These are phyloP conservation scores for Callosobruchus maculatus DNA, from an alignment of 2,888 invertebrate genomes.

Conservation along the genomic window DNA sequence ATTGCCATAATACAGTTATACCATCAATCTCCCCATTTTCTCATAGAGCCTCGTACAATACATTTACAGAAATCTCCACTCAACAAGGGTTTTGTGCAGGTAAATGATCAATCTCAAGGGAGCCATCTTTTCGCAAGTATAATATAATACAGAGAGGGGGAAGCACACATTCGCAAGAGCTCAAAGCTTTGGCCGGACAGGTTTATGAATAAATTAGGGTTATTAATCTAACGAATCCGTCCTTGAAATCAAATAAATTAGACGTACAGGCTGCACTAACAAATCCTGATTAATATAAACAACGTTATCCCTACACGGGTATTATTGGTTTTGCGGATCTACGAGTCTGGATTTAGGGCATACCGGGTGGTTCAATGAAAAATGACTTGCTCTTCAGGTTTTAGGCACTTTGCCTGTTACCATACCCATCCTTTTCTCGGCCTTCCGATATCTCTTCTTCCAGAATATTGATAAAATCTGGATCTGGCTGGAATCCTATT, in stretches of 20 bases:
- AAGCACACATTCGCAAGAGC: not conserved
- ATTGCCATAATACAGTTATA: too few relatives aligned
- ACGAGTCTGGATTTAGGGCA: not conserved
- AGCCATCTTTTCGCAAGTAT: not conserved
- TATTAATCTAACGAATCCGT: not conserved
- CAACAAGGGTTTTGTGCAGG: not conserved
- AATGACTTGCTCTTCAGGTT: too few relatives aligned
- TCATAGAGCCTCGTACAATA: too few relatives aligned
- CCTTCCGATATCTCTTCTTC: too few relatives aligned
- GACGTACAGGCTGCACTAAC: not conserved
- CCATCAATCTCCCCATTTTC: too few relatives aligned
- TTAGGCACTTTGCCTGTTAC: too few relatives aligned
- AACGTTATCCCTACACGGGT: not conserved
- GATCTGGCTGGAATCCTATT: too few relatives aligned
- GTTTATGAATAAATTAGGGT: not conserved
- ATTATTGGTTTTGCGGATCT: not conserved
- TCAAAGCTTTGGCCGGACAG: not conserved
- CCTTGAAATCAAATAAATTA: not conserved
- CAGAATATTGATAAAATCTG: too few relatives aligned
- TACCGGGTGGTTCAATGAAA: not conserved
- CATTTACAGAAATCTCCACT: too few relatives aligned
- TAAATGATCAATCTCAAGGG: not conserved
- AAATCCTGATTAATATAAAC: not conserved
- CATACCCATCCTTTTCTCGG: too few relatives aligned
- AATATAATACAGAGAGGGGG: not conserved